Evolutionary conservation across 2,113 vertebrate species (phyloP), one percentile per base, ranked within the genome.

Genomic region (Sylvietta virens): DNA sequence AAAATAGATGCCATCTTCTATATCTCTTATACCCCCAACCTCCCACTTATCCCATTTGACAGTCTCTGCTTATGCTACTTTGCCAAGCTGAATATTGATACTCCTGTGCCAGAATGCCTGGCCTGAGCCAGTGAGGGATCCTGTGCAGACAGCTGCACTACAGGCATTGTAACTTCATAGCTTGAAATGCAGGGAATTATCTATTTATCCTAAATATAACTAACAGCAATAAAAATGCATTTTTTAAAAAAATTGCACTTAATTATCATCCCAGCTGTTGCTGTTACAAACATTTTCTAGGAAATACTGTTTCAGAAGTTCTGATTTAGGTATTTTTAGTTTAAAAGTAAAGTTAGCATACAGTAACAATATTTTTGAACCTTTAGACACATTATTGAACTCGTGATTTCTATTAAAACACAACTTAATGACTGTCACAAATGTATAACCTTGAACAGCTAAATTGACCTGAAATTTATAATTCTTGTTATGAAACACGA

Each of bases 181-280:
- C 64, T 31, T 83, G 80, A 86, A 96, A 87, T 64, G 48, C 66
- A 62, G 51, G 50, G n/a, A 26, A 11, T 5, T 76, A 39, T 79
- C 94, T 91, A 54, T 89, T 94, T 94, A 74, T 72, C 53, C 78
- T 95, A 88, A 95, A 92, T 96, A 94, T 90, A 95, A 83, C 81
- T 87, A 62, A 66, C 5, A 45, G 53, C 48, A 81, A 21, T 33
- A 53, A 35, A 95, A 81, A 88, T 57, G 5, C 13, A 7, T 48
- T 73, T 80, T 45, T 54, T 6, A 1, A 3, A 53, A 88, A 78
- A 64, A 58, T 15, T 27, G 21, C 11, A 51, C n/a, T 51, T 72
- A 90, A 72, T 15, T 82, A 39, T 23, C 23, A 42, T 23, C 7
- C 13, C 16, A 69, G 20, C 27, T 71, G 33, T n/a, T 86, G 64